Base-by-base conservation (phyloP, 2,888 invertebrate species). In the Apotomis turbidana region DNA sequence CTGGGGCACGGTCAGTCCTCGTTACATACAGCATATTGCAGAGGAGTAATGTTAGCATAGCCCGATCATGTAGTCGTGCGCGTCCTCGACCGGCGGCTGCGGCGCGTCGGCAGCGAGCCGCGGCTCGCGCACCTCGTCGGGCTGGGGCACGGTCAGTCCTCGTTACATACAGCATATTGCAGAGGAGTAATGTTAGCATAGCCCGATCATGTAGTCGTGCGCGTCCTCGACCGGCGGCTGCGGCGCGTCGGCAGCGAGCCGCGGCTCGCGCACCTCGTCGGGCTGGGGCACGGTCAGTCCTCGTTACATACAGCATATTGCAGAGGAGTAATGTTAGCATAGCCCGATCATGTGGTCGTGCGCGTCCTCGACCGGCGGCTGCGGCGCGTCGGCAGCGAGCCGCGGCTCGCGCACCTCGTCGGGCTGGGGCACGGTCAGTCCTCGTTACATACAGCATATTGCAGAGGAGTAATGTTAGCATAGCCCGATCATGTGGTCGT, bases 71-170 rank as follows among this genome's bases (percentile, higher is more conserved):
- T n/a, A n/a, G 80, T 95, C 58, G 94, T 95, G 9, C 93, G 2
- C 3, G 38, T 85, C 59, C 90, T 92, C 64, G 79, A 78, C 41
- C 0, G 41, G 5, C 41, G 5, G 41, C 41, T 41, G 41, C 41
- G 41, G 9, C 93, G 0, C 3, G 38, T 85, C 59, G 89, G 91
- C 63, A 79, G 78, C 0, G 94, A 95, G 78, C 88, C 94, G 44
- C 89, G 95, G 74, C 80, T 95, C 61, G 94, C 95, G 12, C 93
- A 94, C 81, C 88, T 96, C 0, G 93, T 95, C 63, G 86, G 90
- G 72, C 83, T 95, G 74, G 93, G 95, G 13, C 95, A 95, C 82
- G 94, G 95, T 95, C 80, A 78, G 85, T 76, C 5, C 6, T 3
- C 5, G 41, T 5, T 41, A 6, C 5, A 6, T 6, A 6, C 41